Evolutionary conservation across 1,140 invertebrate species (phyloP).

Genomic region (Alviniconcha marisindica): DNA sequence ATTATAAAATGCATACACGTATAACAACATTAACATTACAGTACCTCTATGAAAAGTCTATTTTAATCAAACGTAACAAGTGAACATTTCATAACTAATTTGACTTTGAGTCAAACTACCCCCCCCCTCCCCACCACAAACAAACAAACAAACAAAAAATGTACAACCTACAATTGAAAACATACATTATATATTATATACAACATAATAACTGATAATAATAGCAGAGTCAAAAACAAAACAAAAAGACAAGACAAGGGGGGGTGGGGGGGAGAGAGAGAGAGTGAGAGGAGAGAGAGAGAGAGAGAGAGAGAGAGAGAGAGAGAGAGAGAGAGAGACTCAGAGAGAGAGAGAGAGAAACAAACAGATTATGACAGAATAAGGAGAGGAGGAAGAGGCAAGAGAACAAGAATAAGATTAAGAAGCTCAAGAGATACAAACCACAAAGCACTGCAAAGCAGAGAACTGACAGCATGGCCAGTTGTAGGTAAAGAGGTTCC

Average conservation of each 20-base stretch:
- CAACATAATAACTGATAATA: neutral
- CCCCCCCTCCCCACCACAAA: too few relatives aligned
- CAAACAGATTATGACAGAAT: too few relatives aligned
- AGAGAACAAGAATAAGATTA: too few relatives aligned
- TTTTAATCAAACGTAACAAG: too few relatives aligned
- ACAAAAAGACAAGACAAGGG: neutral
- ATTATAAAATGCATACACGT: neutral
- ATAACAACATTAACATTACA: too few relatives aligned
- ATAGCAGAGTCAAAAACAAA: neutral
- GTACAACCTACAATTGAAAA: neutral
- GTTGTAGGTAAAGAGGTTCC: too few relatives aligned
- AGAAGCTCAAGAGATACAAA: neutral
- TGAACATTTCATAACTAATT: too few relatives aligned
- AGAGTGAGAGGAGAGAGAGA: slow-evolving; percentile 17
- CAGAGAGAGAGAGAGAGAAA: neutral
- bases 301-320: slow-evolving; percentile 10
- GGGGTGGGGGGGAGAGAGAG: neutral
- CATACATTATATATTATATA: neutral
- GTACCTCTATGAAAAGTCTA: too few relatives aligned
- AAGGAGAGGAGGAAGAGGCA: slow-evolving; percentile 14
- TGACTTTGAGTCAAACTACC: too few relatives aligned
- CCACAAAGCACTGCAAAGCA: slow-evolving; percentile 14
- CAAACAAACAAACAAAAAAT: neutral
- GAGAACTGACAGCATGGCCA: neutral
- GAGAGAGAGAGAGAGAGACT: neutral